Evolutionary conservation across 2,888 invertebrate species (phyloP), one percentile per base, ranked within the genome.

Genomic region (Parnassius glacialis): DNA sequence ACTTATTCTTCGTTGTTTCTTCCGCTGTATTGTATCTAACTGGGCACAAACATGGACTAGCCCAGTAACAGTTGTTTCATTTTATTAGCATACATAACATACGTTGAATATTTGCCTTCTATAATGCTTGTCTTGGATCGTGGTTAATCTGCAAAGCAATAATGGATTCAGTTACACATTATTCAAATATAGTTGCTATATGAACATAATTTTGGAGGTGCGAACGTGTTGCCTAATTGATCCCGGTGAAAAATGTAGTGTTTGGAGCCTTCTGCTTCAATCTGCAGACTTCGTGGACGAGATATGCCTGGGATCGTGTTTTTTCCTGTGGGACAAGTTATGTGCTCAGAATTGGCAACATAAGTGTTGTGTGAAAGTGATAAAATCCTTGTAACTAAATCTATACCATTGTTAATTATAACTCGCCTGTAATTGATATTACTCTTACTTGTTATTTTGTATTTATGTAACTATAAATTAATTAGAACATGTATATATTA

Each of bases 401-500:
- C 47, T 50, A 57, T 42, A 47, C 9, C 12, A 47, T 56, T 56
- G 44, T 59, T 52, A 34, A 34, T 34, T 56, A 47, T 52, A 52
- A 25, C 20, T 52, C 45, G 44, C 0, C 12, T 53, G 9, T 55
- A n/a, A 52, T 41, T 52, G 12, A 61, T 52, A 20, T 43, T 55
- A 55, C 59, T 50, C 34, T 42, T 42, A 42, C 25, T 53, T 59
- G 20, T 20, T 44, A 52, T 62, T 16, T 43, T 42, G 58, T 59
- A 59, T 59, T 59, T 59, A 55, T 59, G 55, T 59, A 55, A 51
- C 50, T 62, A 50, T 59, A 34, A 54, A 62, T 62, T 52, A 47
- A 62, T 63, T 76, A 70, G 75, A 71, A 67, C 72, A 75, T 83
- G 74, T 81, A 77, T 73, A 77, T 78, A 75, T 76, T 76, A 77